Conservation (phyloP, 2,888 invertebrate species). For the Diogma glabrata region DNA sequence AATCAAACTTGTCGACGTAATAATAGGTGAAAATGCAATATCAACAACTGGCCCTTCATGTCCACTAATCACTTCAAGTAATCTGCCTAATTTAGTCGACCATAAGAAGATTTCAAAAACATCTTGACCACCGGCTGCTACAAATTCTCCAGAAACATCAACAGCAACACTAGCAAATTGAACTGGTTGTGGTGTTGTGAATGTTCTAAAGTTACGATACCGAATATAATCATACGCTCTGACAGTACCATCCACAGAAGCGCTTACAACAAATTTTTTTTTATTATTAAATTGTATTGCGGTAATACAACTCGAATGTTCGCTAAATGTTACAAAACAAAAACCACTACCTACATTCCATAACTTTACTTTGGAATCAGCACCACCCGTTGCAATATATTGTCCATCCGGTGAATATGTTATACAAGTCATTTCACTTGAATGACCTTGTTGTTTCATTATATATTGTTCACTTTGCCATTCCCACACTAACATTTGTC, state of each 20-base stretch:
- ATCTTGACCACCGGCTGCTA: conserved; percentile 91
- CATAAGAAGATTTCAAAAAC: conserved; percentile 92
- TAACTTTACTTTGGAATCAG: conserved; percentile 88
- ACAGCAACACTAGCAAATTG: conserved; percentile 86
- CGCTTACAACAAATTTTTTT: conserved; percentile 84
- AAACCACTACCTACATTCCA: conserved; percentile 89
- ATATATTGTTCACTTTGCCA: conserved; percentile 99
- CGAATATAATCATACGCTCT: conserved; percentile 91
- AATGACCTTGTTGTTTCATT: conserved; percentile 96
- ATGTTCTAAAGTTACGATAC: conserved; percentile 95
- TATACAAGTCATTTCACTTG: conserved; percentile 78
- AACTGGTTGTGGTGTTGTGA: conserved; percentile 81
- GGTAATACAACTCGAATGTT: conserved; percentile 78
- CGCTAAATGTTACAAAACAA: conserved; percentile 90
- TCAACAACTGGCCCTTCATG: conserved; percentile 87
- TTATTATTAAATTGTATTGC: conserved; percentile 78
- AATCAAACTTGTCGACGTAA: conserved; percentile 61
- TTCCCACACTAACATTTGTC: conserved; percentile 96
- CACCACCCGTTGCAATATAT: conserved; percentile 83
- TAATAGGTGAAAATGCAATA: conserved; percentile 64
- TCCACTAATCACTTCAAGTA: conserved; percentile 82
- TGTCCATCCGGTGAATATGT: conserved; percentile 90
- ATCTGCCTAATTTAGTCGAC: conserved; percentile 85
- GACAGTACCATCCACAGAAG: conserved; percentile 95
- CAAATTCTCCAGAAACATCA: conserved; percentile 82